Evolutionary conservation across 2,113 vertebrate genomes (phyloP), one percentile per base, ranked within the genome.

Genomic region (Paedocypris sp.): DNA sequence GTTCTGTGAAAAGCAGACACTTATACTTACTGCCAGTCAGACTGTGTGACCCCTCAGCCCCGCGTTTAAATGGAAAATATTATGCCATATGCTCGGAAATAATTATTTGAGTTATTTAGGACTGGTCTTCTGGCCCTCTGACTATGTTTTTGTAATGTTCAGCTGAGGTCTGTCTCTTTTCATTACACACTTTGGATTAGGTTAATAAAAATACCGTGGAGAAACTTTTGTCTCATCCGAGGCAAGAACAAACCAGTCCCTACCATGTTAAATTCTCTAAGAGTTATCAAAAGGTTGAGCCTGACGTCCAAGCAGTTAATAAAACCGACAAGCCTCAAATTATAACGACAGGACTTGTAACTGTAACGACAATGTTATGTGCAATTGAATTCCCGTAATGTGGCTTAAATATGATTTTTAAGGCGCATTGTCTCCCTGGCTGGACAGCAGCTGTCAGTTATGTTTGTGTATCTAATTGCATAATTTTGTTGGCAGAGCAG

Each of bases 191-290:
- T 31, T 31, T 45, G 42, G 50, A 46, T 36, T 56, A 9, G 15
- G 15, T 42, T 32, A 75, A 51, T 80, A 83, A 81, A 68, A 75
- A 52, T 26, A 42, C 33, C 35, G 8, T 33, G 36, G 36, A 32
- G 42, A 47, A 46, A 75, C 73, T 70, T 79, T 75, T 75, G 32
- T 60, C 73, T 68, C 71, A 67, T 56, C 18, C 52, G 11, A 28
- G 57, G 35, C 62, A 33, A 62, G n/a, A n/a, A n/a, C n/a, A n/a
- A n/a, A n/a, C n/a, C n/a, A n/a, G n/a, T n/a, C n/a, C n/a, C n/a
- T n/a, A n/a, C n/a, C n/a, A n/a, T n/a, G n/a, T n/a, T n/a, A n/a
- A n/a, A n/a, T n/a, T n/a, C n/a, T n/a, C n/a, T n/a, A n/a, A n/a
- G n/a, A n/a, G n/a, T n/a, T n/a, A n/a, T n/a, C n/a, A n/a, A n/a